phyloP scores from a whole-genome alignment of 1,140 invertebrate genomes.

The Ceratina calcarata region DNA sequence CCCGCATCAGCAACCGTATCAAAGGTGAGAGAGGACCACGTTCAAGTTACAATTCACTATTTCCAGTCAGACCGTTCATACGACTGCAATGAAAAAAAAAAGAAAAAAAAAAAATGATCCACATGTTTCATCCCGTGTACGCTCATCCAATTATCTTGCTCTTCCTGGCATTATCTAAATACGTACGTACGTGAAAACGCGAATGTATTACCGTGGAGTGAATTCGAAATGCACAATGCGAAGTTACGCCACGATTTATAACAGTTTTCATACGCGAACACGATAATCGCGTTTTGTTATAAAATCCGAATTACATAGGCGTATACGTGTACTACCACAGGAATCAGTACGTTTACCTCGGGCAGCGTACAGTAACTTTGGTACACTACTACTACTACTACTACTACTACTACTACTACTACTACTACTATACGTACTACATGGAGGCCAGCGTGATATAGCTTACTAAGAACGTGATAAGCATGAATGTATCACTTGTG shows the following conservation, averaged over 20 bases:
- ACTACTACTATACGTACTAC: too few species aligned
- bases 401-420: too few species aligned
- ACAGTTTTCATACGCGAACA: too few species aligned
- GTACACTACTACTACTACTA: background rate
- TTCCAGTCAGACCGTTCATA: too few species aligned
- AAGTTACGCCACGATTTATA: too few species aligned
- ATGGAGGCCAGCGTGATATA: too few species aligned
- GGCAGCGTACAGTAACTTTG: background rate
- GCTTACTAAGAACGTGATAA: background rate
- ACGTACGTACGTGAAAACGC: slow-evolving; percentile 52
- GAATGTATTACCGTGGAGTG: slow-evolving; percentile 1
- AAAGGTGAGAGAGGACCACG: slow-evolving; percentile 61
- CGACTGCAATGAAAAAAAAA: too few species aligned
- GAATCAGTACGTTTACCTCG: background rate
- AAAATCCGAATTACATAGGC: too few species aligned
- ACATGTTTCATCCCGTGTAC: too few species aligned
- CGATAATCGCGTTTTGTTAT: slow-evolving; percentile 43
- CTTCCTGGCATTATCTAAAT: slow-evolving; percentile 50
- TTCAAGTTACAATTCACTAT: background rate
- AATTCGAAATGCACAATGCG: slow-evolving; percentile 5
- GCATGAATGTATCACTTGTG: background rate
- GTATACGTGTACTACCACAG: too few species aligned
- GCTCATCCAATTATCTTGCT: slow-evolving; percentile 43
- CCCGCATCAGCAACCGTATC: slow-evolving; percentile 71
- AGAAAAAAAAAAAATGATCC: too few species aligned